Percentiles rank a stretch among this genome's conserved stretches.
phyloP scores from a whole-genome alignment of 1,140 invertebrate genomes.

The Hermetia illucens region DNA sequence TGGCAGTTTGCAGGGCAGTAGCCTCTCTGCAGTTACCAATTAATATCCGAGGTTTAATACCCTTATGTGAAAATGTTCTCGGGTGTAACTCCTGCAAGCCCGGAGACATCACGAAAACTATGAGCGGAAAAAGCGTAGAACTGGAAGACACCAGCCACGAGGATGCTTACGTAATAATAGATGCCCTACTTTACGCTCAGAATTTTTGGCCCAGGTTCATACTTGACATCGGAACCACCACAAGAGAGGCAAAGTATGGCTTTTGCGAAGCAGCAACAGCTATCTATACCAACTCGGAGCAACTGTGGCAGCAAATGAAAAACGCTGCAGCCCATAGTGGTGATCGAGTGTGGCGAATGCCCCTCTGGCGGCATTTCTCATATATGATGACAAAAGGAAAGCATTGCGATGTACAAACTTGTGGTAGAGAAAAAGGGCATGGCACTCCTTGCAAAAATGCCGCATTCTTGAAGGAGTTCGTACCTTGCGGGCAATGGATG shows the following conservation, averaged over 20 bases:
- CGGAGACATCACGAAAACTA: constrained; percentile 70
- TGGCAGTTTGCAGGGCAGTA: constrained; percentile 57
- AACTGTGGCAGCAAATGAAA: constrained; percentile 46
- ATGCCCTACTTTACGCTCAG: constrained; percentile 69
- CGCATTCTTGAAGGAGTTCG: constrained; percentile 78
- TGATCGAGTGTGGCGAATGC: constrained; percentile 82
- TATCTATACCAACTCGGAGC: constrained; percentile 57
- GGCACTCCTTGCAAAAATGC: constrained; percentile 78
- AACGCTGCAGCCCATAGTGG: constrained; percentile 56
- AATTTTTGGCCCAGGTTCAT: constrained; percentile 49
- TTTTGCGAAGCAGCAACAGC: constrained; percentile 63
- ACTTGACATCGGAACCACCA: constrained; percentile 72
- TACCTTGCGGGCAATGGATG: constrained; percentile 58
- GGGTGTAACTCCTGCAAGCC: constrained; percentile 72
- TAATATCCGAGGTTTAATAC: constrained; percentile 63
- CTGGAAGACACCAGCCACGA: constrained; percentile 88
- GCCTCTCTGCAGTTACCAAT: constrained; percentile 56
- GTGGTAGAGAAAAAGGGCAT: constrained; percentile 45
- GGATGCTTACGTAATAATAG: constrained; percentile 74
- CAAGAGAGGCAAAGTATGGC: constrained; percentile 57
- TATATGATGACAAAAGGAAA: constrained; percentile 49
- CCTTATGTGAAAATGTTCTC: constrained; percentile 77
- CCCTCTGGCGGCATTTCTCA: constrained; percentile 67
- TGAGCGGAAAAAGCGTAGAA: constrained; percentile 78
- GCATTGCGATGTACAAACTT: constrained; percentile 69